Evolutionary conservation across 2,113 vertebrate genomes (phyloP).

Genomic region (Odobenus rosmarus): DNA sequence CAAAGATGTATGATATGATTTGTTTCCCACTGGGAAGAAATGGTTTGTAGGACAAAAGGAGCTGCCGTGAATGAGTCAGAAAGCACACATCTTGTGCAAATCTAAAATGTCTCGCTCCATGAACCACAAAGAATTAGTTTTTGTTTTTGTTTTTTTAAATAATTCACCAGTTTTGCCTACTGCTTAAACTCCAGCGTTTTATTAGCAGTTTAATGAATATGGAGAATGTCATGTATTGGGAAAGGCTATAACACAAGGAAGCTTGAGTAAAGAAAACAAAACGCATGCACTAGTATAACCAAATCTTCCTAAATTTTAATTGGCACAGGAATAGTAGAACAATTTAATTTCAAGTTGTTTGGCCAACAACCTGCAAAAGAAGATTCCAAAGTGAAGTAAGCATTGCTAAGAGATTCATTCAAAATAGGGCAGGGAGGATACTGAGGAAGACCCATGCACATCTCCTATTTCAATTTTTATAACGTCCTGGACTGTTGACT

Average conservation of each 20-base stretch:
- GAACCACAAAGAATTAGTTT: not conserved
- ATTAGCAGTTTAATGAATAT: not conserved
- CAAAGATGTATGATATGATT: slow-evolving; percentile 51
- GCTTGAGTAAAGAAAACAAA: not conserved
- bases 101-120: fast-evolving
- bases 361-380: not conserved
- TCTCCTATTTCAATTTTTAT: not conserved
- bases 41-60: slow-evolving; percentile 46
- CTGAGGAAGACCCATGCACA: not conserved
- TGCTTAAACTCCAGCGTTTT: slow-evolving; percentile 13
- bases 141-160: not conserved
- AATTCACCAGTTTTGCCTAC: not conserved
- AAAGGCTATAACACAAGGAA: slow-evolving; percentile 2
- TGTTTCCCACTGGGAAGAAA: slow-evolving; percentile 66
- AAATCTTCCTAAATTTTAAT: not conserved
- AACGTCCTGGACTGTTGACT: not conserved
- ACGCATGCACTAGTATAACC: not conserved
- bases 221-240: not conserved
- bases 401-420: not conserved
- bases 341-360: not conserved
- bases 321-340: not conserved
- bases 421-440: not conserved
- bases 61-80: not conserved
- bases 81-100: not conserved
- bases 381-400: not conserved